Percentiles rank a stretch among this genome's conserved stretches.
phyloP scores from a whole-genome alignment of 1,140 invertebrate species.

The Wiebesia pumilae region DNA sequence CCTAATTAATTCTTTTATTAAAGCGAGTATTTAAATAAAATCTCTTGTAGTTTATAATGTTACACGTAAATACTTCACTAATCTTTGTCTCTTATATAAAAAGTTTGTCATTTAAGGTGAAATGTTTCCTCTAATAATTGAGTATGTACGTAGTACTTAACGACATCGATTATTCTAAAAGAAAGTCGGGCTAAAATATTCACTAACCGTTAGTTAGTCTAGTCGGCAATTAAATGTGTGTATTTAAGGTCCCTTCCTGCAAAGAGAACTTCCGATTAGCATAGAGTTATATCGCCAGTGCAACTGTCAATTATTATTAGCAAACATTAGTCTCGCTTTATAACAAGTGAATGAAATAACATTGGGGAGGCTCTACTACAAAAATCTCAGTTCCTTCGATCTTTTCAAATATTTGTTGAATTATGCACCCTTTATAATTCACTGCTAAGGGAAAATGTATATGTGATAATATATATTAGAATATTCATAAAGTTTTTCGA shows the following conservation, averaged over 20 bases:
- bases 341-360: slow-evolving; percentile 4
- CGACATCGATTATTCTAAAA: not conserved
- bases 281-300: slow-evolving; percentile 22
- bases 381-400: not conserved
- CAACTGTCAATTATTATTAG: slow-evolving; percentile 26
- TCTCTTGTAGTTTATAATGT: too few relatives aligned
- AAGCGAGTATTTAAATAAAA: too few relatives aligned
- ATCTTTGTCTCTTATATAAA: too few relatives aligned
- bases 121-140: not conserved
- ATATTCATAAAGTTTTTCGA: too few relatives aligned
- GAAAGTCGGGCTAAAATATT: slow-evolving; percentile 12
- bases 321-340: slow-evolving; percentile 20
- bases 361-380: not conserved
- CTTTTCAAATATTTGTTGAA: not conserved
- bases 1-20: too few relatives aligned
- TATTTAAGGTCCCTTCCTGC: not conserved
- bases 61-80: too few relatives aligned
- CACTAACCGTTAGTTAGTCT: not conserved
- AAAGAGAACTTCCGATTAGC: slow-evolving; percentile 13
- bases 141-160: not conserved
- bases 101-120: too few relatives aligned
- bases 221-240: slow-evolving; percentile 22
- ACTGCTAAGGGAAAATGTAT: too few relatives aligned
- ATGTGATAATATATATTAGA: too few relatives aligned
- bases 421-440: not conserved